A percentile compares a stretch with the other conserved stretches of the same genome.
Conservation (phyloP, 2,888 invertebrate genomes). For the Actias luna region DNA sequence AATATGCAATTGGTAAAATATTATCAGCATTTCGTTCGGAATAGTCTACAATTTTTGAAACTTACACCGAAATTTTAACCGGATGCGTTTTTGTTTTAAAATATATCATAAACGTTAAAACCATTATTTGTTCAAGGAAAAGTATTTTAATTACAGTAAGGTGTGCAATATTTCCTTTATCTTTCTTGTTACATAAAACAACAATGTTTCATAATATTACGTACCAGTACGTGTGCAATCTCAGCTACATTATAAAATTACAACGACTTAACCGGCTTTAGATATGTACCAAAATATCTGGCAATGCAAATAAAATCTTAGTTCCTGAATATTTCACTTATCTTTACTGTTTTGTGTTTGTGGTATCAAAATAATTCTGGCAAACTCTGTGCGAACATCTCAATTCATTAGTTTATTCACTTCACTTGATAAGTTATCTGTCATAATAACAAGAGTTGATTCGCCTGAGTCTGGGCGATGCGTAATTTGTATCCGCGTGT, state of each 20-base stretch:
- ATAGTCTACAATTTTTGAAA: neutral
- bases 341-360: neutral
- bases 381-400: constrained; percentile 9
- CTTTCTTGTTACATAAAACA: neutral
- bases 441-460: neutral
- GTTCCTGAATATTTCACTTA: neutral
- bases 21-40: neutral
- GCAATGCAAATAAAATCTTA: constrained; percentile 5
- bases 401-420: constrained; percentile 8
- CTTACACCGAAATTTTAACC: neutral
- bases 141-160: neutral
- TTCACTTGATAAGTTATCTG: constrained; percentile 6
- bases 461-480: neutral
- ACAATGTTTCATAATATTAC: constrained; percentile 1
- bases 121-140: neutral
- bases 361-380: constrained; percentile 4
- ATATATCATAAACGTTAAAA: neutral
- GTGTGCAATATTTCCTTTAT: neutral
- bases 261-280: neutral
- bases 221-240: neutral
- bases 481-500: constrained; percentile 7
- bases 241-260: neutral
- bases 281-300: neutral
- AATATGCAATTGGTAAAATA: neutral
- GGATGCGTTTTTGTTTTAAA: neutral